These are phyloP conservation scores for Diorhabda elongata DNA, from an alignment of 1,140 invertebrate genomes.

Conservation along the genomic window DNA sequence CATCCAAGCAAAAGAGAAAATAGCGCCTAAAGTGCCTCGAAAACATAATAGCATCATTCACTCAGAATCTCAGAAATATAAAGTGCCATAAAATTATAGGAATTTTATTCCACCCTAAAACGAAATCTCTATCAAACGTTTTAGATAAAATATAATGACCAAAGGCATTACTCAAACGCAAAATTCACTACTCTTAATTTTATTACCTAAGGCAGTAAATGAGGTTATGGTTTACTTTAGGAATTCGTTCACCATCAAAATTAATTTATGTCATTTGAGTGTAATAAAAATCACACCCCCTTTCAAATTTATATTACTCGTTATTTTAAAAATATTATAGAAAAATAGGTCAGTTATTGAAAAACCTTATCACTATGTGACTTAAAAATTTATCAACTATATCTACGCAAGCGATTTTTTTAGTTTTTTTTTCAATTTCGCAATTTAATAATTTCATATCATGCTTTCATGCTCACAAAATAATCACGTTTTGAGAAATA, in stretches of 20 bases:
- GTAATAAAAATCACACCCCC: neutral
- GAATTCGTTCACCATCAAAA: neutral
- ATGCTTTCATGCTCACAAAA: too few species aligned
- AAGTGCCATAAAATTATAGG: constrained; percentile 45
- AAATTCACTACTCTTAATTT: constrained; percentile 33
- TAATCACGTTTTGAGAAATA: too few species aligned
- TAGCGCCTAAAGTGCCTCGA: constrained; percentile 31
- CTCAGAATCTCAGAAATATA: constrained; percentile 36
- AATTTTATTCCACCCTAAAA: constrained; percentile 42
- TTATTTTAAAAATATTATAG: too few species aligned
- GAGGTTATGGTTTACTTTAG: constrained; percentile 26
- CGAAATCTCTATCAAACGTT: constrained; percentile 39
- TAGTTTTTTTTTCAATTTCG: too few species aligned
- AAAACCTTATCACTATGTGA: too few species aligned
- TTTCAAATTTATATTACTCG: neutral
- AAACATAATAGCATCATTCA: constrained; percentile 41
- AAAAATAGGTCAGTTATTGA: too few species aligned
- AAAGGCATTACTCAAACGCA: constrained; percentile 30
- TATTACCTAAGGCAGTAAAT: constrained; percentile 33
- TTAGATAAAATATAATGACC: constrained; percentile 42
- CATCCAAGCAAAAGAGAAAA: constrained; percentile 26
- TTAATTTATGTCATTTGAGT: neutral
- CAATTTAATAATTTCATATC: too few species aligned
- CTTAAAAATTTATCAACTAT: too few species aligned
- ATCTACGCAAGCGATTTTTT: too few species aligned